Base-by-base conservation (phyloP, 2,797 vertebrate genomes). In the Sebastes melanostomus region DNA sequence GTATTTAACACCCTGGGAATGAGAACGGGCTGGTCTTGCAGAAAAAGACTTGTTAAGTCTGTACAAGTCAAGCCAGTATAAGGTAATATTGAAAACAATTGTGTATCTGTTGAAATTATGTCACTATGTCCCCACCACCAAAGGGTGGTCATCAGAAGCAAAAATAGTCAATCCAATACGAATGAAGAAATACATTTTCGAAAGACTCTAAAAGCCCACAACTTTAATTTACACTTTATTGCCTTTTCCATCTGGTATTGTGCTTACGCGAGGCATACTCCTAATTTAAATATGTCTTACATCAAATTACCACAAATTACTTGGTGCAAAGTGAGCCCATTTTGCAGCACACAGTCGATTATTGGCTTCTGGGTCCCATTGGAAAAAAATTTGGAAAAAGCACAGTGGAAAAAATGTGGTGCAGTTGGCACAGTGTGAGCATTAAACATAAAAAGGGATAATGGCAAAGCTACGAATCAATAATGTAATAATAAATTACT, bases 391-490 rank as follows among this genome's bases (percentile, higher is more conserved):
- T 10, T 3, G 10, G 7, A 30, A 5, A 60, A 55, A 66, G 8
- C 32, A n/a, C 25, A 66, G 32, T 32, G 25, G 32, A 67, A 11
- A 68, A 67, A 73, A 58, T 38, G n/a, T 71, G 14, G 24, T 24
- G 20, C 46, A 30, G 34, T 38, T 56, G 38, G 14, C 34, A 30
- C 6, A 27, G 8, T n/a, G 8, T 24, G 20, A 68, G 60, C 25
- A 74, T 25, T 58, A 50, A 69, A 56, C n/a, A 60, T 34, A 12
- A 36, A 77, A 61, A 56, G 8, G 30, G 4, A 63, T 46, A 38
- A 50, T 72, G 30, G 32, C 9, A 71, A 78, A 34, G 38, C 24
- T 25, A 73, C 14, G 34, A 77, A 72, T 83, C 13, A 83, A 80
- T 72, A 61, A 67, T 10, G 13, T 25, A 25, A 67, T 83, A 50